These are phyloP conservation scores for Acrossocheilus wenchowensis DNA, from an alignment of 2,797 vertebrate species.

Conservation along the genomic window DNA sequence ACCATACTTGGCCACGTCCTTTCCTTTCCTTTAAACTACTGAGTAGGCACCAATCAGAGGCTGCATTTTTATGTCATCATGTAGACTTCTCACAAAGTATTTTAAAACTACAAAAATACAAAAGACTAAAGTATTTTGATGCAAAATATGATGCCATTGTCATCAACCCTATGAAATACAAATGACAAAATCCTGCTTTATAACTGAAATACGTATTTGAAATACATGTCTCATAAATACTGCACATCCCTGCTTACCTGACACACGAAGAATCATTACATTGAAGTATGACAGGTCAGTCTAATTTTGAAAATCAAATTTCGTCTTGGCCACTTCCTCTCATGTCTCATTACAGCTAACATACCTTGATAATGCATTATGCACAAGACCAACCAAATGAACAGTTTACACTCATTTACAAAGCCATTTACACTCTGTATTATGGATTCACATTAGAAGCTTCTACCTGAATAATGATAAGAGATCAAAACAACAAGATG, in stretches of 20 bases:
- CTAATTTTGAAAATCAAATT: slow-evolving; percentile 27
- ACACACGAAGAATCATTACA: slow-evolving; percentile 34
- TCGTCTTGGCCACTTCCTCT: slow-evolving; percentile 14
- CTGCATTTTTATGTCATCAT: no score
- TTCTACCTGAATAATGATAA: slow-evolving; percentile 3
- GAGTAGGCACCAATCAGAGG: no score
- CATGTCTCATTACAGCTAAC: slow-evolving; percentile 39
- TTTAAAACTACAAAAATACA: no score
- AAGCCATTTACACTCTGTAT: slow-evolving; percentile 2
- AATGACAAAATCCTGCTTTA: no score
- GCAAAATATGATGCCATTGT: no score
- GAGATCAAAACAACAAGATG: slow-evolving; percentile 28
- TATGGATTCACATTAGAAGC: slow-evolving; percentile 7
- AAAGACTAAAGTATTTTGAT: no score
- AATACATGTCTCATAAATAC: no score
- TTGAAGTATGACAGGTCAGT: slow-evolving; percentile 25
- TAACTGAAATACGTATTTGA: no score
- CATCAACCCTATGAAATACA: no score
- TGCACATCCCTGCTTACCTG: background rate
- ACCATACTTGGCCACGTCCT: no score
- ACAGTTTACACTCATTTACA: background rate
- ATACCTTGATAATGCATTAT: slow-evolving; percentile 38
- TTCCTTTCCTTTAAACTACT: no score
- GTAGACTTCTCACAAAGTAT: no score
- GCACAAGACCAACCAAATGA: slow-evolving; percentile 22